phyloP scores from a whole-genome alignment of 2,888 invertebrate species.

The Ametastegia equiseti region DNA sequence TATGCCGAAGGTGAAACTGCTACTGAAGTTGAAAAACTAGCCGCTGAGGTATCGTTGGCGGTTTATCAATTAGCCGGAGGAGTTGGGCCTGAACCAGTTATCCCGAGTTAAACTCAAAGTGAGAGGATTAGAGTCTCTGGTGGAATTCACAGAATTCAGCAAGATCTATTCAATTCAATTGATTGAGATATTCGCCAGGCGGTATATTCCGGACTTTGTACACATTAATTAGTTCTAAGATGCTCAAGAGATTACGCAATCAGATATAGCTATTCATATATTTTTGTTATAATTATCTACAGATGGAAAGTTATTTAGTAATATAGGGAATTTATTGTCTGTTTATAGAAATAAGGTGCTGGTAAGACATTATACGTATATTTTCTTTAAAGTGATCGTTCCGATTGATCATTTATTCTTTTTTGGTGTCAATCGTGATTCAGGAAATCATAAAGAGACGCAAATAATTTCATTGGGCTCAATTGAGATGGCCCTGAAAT shows the following conservation, averaged over 20 bases:
- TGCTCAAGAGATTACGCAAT: background rate
- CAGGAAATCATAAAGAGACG: background rate
- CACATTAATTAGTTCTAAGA: background rate
- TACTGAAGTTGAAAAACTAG: constrained; percentile 83
- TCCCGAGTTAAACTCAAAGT: constrained; percentile 62
- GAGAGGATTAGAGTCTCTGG: background rate
- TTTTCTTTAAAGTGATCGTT: background rate
- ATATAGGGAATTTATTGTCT: background rate
- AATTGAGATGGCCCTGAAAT: background rate
- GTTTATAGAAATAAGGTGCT: background rate
- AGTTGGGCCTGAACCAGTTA: constrained; percentile 81
- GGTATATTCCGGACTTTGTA: background rate
- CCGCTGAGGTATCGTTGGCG: constrained; percentile 85
- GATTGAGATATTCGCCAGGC: too few species aligned
- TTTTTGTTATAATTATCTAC: background rate
- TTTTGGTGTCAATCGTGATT: background rate
- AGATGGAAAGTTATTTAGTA: background rate
- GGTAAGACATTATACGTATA: background rate
- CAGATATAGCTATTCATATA: constrained; percentile 3
- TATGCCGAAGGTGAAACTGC: constrained; percentile 95
- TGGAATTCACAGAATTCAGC: background rate
- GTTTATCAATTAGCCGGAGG: constrained; percentile 91
- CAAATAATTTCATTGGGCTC: background rate
- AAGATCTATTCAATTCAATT: too few species aligned
- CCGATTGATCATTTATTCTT: background rate